phyloP scores from a whole-genome alignment of 2,797 vertebrate species.

The Micropoecilia bifurca region DNA sequence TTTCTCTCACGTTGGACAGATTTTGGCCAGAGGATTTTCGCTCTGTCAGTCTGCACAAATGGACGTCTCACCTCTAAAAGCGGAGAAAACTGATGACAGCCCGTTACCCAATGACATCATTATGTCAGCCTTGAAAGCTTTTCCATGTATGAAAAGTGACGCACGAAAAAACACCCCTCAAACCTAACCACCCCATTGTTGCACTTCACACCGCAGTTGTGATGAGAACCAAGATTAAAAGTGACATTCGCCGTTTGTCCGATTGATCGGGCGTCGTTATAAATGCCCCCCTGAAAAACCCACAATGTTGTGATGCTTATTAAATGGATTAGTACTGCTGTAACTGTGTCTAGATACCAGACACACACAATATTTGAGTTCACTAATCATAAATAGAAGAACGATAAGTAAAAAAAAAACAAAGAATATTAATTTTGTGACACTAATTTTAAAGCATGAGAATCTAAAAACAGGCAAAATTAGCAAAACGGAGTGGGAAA shows the following conservation, averaged over 20 bases:
- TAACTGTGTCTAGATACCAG: background rate
- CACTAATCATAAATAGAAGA: background rate
- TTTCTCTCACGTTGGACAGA: background rate
- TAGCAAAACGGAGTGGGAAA: background rate
- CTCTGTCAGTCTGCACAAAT: background rate
- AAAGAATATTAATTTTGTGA: background rate
- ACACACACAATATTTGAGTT: background rate
- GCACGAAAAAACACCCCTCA: constrained; percentile 13
- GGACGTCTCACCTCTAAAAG: constrained; percentile 19
- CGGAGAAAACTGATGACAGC: constrained; percentile 11
- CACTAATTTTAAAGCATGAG: background rate
- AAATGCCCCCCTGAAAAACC: background rate
- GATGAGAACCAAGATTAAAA: constrained; percentile 10
- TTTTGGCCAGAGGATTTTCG: constrained; percentile 1
- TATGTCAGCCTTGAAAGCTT: constrained; percentile 31
- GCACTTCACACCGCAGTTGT: constrained; percentile 13
- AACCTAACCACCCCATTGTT: background rate
- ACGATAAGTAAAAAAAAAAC: background rate
- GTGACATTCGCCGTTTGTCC: background rate
- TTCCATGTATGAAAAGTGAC: constrained; percentile 31
- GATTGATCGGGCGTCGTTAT: background rate
- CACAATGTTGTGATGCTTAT: background rate
- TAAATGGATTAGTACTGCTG: background rate
- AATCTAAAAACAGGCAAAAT: background rate
- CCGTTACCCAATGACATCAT: constrained; percentile 19